Evolutionary conservation across 2,113 vertebrate genomes (phyloP), one percentile per base, ranked within the genome.

Genomic region (Hippocampus comes): DNA sequence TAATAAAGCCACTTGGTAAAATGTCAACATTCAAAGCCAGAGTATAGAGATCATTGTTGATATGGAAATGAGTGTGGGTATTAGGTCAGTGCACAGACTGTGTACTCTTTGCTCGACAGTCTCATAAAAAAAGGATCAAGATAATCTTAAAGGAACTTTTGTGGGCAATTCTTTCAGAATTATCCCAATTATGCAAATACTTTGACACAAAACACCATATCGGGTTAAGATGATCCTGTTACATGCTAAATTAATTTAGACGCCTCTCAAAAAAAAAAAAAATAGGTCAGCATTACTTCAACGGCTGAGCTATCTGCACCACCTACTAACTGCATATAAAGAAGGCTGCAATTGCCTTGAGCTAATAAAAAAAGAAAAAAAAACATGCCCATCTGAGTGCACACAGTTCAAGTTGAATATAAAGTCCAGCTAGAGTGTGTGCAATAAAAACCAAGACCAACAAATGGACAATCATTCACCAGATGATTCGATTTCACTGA

Each of bases 261-360:
- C 4, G 11, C 68, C 63, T 72, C 38, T 20, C n/a, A 42, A 55
- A 73, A 73, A 79, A 77, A n/a, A 20, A 53, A 53, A 68, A 83
- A 78, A 73, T 73, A 78, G 72, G 78, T 70, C 78, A 68, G 49
- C 61, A 56, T 73, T 42, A 73, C 69, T 72, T 57, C 61, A 65
- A 67, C 43, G 51, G 60, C 69, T 25, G 34, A 82, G 55, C 46
- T 68, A 63, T 61, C 59, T 75, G 41, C 27, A n/a, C 63, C 53
- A 48, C 67, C 59, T 59, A 43, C 53, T 49, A 63, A 48, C 34
- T n/a, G 65, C 68, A 69, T 64, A 21, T 64, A 49, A 75, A 73
- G 23, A 59, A 12, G 51, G 30, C 10, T 10, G 27, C 49, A 9
- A 18, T 17, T 66, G 69, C 72, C 66, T n/a, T 49, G 63, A 71